Conservation (phyloP, 2,888 invertebrate genomes). For the Dendrolimus houi region DNA sequence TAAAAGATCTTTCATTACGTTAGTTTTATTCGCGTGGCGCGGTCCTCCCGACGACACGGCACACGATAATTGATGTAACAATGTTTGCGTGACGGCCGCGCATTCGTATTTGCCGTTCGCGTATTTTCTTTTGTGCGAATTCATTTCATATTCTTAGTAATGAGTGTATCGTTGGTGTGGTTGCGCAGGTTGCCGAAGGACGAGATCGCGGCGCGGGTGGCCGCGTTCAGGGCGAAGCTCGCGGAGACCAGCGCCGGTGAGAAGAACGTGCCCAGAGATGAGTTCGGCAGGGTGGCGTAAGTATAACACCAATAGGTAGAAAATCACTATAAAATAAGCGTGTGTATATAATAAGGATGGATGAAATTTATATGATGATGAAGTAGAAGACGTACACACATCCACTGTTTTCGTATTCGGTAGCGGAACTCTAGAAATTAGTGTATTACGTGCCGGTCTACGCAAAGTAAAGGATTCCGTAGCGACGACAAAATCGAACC, state of each 20-base stretch:
- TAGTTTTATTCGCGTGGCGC: conserved; percentile 31
- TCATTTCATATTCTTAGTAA: conserved; percentile 23
- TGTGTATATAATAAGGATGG: no score
- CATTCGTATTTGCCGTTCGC: conserved; percentile 6
- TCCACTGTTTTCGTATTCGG: no score
- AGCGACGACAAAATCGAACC: no score
- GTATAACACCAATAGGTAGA: conserved; percentile 19
- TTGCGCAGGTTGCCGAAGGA: conserved; percentile 86
- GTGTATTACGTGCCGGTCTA: no score
- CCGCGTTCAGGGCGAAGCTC: conserved; percentile 90
- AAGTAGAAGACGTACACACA: no score
- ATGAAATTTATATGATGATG: no score
- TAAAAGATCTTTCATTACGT: conserved; percentile 42
- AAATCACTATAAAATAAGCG: no score
- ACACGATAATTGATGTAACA: neutral
- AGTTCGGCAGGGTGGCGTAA: conserved; percentile 88
- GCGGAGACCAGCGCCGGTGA: conserved; percentile 78
- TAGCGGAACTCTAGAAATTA: no score
- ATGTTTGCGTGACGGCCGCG: conserved; percentile 12
- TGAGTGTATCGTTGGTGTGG: conserved; percentile 68
- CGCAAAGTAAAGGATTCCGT: no score
- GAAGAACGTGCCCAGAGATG: conserved; percentile 82
- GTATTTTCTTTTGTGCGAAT: conserved; percentile 10
- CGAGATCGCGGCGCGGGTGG: conserved; percentile 91
- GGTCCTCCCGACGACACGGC: conserved; percentile 19